Base-by-base conservation (phyloP, 2,797 vertebrate genomes). In the Acanthurus lineatus region DNA sequence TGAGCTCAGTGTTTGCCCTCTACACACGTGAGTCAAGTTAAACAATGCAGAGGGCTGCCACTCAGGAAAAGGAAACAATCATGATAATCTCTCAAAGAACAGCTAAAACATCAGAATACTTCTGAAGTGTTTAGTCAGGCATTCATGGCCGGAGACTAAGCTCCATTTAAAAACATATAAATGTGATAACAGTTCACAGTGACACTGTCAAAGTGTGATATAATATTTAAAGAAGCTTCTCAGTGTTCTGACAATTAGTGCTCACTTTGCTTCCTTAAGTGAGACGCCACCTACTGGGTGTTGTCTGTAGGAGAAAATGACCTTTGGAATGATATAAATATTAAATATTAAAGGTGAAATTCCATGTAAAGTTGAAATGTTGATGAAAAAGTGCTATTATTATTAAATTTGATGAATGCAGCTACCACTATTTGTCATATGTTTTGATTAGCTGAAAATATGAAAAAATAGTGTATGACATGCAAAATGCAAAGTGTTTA, bases 41-140 rank as follows among this genome's bases (percentile, higher is more conserved):
- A 89, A 91, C 85, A 90, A 76, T 69, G 70, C 48, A 11, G 83
- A 79, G 51, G 22, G 56, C 67, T 38, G 69, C 32, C 54, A 32
- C 48, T 81, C 72, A 79, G 86, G 83, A 84, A 82, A 78, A 86
- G 85, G 83, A 88, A 89, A 52, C 9, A 0, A 1, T 48, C 25
- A 6, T 12, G 79, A 83, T 77, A 79, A 61, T 0, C 32, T 16
- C 54, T 66, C 6, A 2, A 20, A 28, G 40, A 73, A 35, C 53
- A 10, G 75, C 28, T 17, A 3, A 64, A 66, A 35, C 48, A 54
- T 12, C 19, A 6, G 49, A 20, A 9, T 14, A 4, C 38, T 38
- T 54, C 19, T 64, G 2, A 4, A 35, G 35, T 20, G 35, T 64
- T 58, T 32, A 9, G 28, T 45, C 12, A 6, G 7, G 32, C 42